Evolutionary conservation across 2,797 vertebrate species (phyloP).

Genomic region (Pteropus rufus): DNA sequence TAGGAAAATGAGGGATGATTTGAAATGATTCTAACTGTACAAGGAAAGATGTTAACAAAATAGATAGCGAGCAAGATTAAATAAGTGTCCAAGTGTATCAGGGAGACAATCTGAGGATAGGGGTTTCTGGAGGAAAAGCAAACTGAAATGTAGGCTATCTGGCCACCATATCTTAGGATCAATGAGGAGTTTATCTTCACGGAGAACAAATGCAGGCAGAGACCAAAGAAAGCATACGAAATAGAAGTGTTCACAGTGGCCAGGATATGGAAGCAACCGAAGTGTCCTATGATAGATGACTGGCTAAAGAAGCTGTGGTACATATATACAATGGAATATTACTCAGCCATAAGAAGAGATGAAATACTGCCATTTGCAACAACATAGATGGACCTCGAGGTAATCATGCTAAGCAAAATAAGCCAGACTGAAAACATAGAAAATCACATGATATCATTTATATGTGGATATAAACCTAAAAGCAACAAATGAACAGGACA

Average conservation of each 20-base stretch:
- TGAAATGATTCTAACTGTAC: not conserved
- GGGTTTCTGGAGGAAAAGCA: conserved; percentile 19
- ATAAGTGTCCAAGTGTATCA: not conserved
- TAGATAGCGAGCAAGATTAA: not conserved
- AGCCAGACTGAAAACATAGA: too few relatives aligned
- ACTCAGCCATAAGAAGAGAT: too few relatives aligned
- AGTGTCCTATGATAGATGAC: too few relatives aligned
- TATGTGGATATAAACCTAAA: too few relatives aligned
- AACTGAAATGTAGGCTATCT: not conserved
- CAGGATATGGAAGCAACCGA: too few relatives aligned
- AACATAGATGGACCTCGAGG: too few relatives aligned
- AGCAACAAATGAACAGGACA: too few relatives aligned
- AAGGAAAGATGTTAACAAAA: conserved; percentile 2
- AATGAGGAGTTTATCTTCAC: conserved; percentile 17
- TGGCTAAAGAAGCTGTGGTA: too few relatives aligned
- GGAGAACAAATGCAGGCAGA: conserved; percentile 26
- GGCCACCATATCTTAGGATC: conserved; percentile 10
- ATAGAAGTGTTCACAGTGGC: not conserved
- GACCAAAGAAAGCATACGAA: not conserved
- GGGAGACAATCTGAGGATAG: not conserved
- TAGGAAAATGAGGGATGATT: not conserved
- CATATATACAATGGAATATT: too few relatives aligned
- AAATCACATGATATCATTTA: too few relatives aligned
- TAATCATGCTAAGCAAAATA: too few relatives aligned
- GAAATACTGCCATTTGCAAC: too few relatives aligned